Evolutionary conservation across 2,797 vertebrate genomes (phyloP), one percentile per base, ranked within the genome.

Genomic region (Sciurus vulgaris): DNA sequence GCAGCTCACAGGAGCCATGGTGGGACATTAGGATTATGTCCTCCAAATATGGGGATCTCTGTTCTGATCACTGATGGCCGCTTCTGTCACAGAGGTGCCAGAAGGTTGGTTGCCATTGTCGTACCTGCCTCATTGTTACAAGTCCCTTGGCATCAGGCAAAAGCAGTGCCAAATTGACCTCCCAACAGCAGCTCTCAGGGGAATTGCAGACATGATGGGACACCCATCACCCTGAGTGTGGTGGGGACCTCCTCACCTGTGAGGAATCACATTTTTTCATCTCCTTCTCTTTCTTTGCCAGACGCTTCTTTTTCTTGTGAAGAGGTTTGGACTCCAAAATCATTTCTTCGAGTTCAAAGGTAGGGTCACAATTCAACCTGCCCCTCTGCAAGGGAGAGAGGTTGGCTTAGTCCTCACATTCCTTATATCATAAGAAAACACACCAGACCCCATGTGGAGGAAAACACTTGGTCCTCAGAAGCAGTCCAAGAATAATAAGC

Each of bases 281-380:
- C 79, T 99, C 99, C 92, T 98, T 99, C 89, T 99, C 99, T 98
- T 99, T 99, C 95, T 99, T 99, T 1, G 99, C 99, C 86, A 99
- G 98, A 26, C 99, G 99, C 92, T 99, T 99, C 97, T 99, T 99
- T 98, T 99, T 99, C 98, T 99, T 99, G 97, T 99, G 99, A 94
- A 99, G 99, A 1, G 99, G 99, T 98, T 99, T 99, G 86, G 99
- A 99, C 98, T 99, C 99, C 93, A 99, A 98, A 97, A 99, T 99
- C 99, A 99, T 99, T 98, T 99, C 99, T 98, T 99, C 99, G 83
- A 99, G 99, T 98, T 99, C 99, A 97, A 99, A 99, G 3, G 99
- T 98, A 17, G 99, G 99, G 97, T 99, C 99, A 93, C 99, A 99
- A 97, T 99, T 99, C 70, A 99, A 98, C 96, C 99, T 98, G 79